Percentiles rank a stretch among this genome's conserved stretches.
Evolutionary conservation across 2,888 invertebrate species (phyloP).

Genomic region (Amiota minor): DNA sequence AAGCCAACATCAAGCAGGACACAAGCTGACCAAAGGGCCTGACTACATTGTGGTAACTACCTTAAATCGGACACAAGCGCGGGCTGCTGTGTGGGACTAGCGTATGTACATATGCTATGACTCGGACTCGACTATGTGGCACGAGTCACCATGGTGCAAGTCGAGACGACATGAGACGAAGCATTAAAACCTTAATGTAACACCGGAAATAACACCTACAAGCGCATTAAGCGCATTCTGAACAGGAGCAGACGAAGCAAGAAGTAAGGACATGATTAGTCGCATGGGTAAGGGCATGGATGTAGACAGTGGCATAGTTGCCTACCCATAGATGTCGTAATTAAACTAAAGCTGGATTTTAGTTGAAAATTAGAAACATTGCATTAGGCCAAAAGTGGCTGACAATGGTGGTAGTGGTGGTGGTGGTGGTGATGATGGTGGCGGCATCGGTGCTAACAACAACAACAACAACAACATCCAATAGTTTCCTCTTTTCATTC

Average conservation of each 20-base stretch:
- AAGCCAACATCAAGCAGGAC: slow-evolving; percentile 52
- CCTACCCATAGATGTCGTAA: slow-evolving; percentile 61
- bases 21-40: slow-evolving; percentile 24
- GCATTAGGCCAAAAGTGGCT: slow-evolving; percentile 48
- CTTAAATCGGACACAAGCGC: too few relatives aligned
- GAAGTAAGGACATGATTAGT: too few relatives aligned
- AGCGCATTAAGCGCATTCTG: background rate
- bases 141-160: background rate
- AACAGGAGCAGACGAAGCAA: too few relatives aligned
- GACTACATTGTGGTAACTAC: background rate
- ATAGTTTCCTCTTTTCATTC: background rate
- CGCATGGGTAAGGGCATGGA: too few relatives aligned
- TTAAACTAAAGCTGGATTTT: slow-evolving; percentile 65
- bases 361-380: slow-evolving; percentile 59
- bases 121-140: too few relatives aligned
- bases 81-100: too few relatives aligned
- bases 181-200: slow-evolving; percentile 31
- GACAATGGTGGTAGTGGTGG: slow-evolving; percentile 33
- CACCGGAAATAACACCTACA: slow-evolving; percentile 31
- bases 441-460: background rate
- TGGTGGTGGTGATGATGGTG: slow-evolving; percentile 8
- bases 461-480: background rate
- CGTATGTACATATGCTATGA: too few relatives aligned
- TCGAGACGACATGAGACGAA: background rate
- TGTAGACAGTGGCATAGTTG: slow-evolving; percentile 44